Base-by-base conservation (phyloP, 2,797 vertebrate species). In the Florisuga fusca region DNA sequence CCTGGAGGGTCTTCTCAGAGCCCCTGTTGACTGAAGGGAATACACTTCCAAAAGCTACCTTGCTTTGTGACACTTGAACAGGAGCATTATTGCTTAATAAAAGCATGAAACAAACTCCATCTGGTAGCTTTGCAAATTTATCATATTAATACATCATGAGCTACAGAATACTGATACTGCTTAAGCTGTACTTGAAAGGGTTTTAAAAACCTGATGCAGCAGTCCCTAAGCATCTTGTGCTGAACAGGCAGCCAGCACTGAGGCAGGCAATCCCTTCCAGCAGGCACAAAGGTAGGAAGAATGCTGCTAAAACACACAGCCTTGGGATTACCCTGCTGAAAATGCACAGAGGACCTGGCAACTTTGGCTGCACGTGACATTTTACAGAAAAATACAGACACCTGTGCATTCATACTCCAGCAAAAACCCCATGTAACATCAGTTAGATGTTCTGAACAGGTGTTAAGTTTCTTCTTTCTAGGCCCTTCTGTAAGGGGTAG, bases 91-190 rank as follows among this genome's bases (percentile, higher is more conserved):
- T 15, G 51, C 73, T 58, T 33, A 77, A 58, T 21, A 55, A 62
- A 84, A 75, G 29, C 73, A 26, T 2, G 15, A 38, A 63, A 66
- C 26, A 10, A 87, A 36, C 34, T 43, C 66, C 61, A 18, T 6
- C 16, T 1, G 34, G 57, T 36, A 51, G 21, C 43, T 62, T 26
- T 26, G 57, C 45, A 77, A 58, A 81, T 81, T 8, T 62, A 80
- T 33, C 4, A 0, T 1, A 7, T 21, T 48, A 7, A 41, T 46
- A 21, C 13, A 4, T 51, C 9, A 25, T 1, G 4, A 50, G 68
- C 10, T n/a, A 26, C 38, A 84, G 21, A 31, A 59, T 43, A 53
- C 19, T 17, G 15, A 21, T 27, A 26, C 33, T 53, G 7, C n/a
- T 14, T n/a, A 59, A 71, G 53, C 29, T 46, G 21, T 15, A 46